These are phyloP conservation scores for Crenichthys baileyi DNA, from an alignment of 2,797 vertebrate genomes.

Conservation along the genomic window DNA sequence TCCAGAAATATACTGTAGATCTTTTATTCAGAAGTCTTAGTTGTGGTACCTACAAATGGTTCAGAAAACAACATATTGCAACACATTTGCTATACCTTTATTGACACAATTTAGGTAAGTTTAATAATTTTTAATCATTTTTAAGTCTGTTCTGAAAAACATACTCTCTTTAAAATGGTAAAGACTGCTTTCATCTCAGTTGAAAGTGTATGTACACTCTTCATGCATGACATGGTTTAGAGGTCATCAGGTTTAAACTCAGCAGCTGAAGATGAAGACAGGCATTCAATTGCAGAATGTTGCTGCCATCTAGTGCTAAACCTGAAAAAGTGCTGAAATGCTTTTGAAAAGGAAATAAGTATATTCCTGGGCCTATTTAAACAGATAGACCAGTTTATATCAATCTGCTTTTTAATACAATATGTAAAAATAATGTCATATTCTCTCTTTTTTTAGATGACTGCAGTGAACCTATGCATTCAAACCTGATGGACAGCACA, in stretches of 20 bases:
- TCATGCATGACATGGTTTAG: conserved; percentile 12
- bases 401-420: conserved; percentile 3
- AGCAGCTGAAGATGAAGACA: conserved; percentile 17
- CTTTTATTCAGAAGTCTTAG: background rate
- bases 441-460: conserved; percentile 84
- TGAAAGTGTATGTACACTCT: background rate
- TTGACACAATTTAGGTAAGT: background rate
- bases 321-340: conserved; percentile 23
- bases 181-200: background rate
- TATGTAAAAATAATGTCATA: conserved; percentile 12
- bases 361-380: background rate
- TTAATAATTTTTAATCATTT: background rate
- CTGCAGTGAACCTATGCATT: conserved; percentile 87
- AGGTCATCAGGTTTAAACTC: conserved; percentile 13
- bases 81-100: background rate
- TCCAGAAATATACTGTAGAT: background rate
- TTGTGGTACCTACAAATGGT: background rate
- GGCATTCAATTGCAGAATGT: conserved; percentile 37
- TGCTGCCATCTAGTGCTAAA: conserved; percentile 82
- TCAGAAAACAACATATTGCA: background rate
- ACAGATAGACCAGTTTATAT: background rate
- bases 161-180: background rate
- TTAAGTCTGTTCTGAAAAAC: background rate
- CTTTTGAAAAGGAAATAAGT: conserved; percentile 21
- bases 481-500: conserved; percentile 90